Evolutionary conservation across 1,140 invertebrate genomes (phyloP).

Genomic region (Calliphora vicina): DNA sequence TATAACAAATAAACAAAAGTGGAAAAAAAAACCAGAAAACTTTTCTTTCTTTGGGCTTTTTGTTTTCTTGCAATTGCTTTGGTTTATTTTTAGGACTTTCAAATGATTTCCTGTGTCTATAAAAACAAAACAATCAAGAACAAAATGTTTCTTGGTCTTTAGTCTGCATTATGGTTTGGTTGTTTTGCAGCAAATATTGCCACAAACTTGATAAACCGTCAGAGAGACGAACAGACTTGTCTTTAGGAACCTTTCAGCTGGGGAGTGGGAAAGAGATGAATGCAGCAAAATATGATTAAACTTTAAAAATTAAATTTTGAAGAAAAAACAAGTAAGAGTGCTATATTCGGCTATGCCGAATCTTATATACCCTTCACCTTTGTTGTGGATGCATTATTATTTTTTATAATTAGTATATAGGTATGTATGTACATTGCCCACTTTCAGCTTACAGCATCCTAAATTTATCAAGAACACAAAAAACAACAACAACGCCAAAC

Average conservation of each 20-base stretch:
- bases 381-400: no score
- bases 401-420: no score
- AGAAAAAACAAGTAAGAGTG: no score
- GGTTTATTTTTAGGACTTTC: constrained; percentile 4
- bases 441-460: no score
- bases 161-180: not conserved
- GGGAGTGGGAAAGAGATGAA: not conserved
- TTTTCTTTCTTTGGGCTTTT: not conserved
- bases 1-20: not conserved
- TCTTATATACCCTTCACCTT: no score
- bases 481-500: no score
- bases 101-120: constrained; percentile 22
- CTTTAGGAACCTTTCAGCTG: no score
- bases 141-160: not conserved
- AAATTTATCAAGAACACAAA: no score
- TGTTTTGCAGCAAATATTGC: not conserved
- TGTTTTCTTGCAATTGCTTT: not conserved
- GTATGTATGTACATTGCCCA: no score
- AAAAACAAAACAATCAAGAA: not conserved
- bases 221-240: not conserved
- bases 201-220: not conserved
- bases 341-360: no score
- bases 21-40: not conserved
- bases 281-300: not conserved
- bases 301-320: not conserved